phyloP scores from a whole-genome alignment of 2,113 vertebrate species.

The Promerops cafer region DNA sequence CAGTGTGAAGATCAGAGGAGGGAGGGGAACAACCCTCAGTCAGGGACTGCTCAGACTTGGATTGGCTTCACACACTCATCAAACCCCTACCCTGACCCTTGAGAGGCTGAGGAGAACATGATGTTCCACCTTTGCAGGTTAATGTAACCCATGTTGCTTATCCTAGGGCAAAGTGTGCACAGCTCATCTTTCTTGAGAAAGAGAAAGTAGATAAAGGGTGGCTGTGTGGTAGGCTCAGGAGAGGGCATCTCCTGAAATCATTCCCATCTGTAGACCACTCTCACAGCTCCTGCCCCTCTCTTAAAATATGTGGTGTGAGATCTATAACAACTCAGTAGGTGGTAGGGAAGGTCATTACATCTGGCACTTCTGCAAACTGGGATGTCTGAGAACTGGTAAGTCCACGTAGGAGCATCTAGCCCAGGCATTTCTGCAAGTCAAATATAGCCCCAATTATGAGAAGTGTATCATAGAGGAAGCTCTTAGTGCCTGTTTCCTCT shows the following conservation, averaged over 20 bases:
- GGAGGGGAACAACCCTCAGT: neutral
- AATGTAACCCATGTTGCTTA: neutral
- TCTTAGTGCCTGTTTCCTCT: neutral
- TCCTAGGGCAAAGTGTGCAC: neutral
- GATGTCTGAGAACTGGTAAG: neutral
- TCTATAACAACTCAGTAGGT: neutral
- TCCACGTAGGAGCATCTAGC: neutral
- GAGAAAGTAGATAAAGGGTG: neutral
- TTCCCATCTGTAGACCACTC: neutral
- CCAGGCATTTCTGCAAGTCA: neutral
- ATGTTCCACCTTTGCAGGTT: neutral
- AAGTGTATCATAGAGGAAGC: neutral
- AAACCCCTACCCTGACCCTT: neutral
- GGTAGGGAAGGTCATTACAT: neutral
- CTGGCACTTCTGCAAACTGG: neutral
- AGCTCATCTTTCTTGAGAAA: neutral
- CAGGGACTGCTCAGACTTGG: neutral
- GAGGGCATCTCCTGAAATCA: neutral
- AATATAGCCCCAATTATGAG: rapidly evolving
- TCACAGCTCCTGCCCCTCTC: neutral
- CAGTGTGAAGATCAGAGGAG: neutral
- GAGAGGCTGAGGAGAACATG: neutral
- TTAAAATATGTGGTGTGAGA: neutral
- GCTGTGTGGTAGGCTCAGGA: neutral
- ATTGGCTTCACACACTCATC: neutral